Base-by-base conservation (phyloP, 2,888 invertebrate species). In the Catocala fraxini region DNA sequence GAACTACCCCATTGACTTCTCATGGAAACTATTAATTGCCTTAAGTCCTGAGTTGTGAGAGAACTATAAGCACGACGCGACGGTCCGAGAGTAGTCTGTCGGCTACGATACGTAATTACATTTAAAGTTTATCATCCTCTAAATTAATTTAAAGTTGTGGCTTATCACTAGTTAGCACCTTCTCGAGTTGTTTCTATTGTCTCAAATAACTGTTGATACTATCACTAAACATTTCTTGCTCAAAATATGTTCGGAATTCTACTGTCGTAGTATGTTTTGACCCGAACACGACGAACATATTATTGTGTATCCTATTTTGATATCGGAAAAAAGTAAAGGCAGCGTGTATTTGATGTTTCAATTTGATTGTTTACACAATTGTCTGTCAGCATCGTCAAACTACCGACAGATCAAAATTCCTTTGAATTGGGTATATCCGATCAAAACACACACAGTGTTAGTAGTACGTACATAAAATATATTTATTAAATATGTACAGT, bases 121-220 rank as follows among this genome's bases (percentile, higher is more conserved):
- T 43, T 62, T 57, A 45, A 72, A 76, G 68, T 65, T 53, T 59
- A 63, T 71, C 72, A 69, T 70, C 63, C 60, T 70, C 70, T 73
- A 73, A 71, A 77, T 79, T 77, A 73, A 71, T 77, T 63, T 67
- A 54, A 70, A 64, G 65, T 58, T 64, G 56, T 53, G 57, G 62
- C 58, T 67, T 64, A 70, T 60, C 57, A 57, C 11, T 34, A 49
- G 48, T 53, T 58, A 52, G n/a, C 25, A 47, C 41, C 41, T 52
- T 52, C 41, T 7, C 12, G 39, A 11, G 25, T 42, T 41, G 25
- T 52, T 52, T 15, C 15, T 15, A 25, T 48, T 11, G 48, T 34
- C 33, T 48, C 10, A 47, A 25, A 25, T 48, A 34, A 11, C 13
- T 15, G 45, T 13, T 12, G 12, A 25, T 6, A 12, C 45, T 0